Conservation (phyloP, 2,888 invertebrate species). For the Ditylenchus weischeri region DNA sequence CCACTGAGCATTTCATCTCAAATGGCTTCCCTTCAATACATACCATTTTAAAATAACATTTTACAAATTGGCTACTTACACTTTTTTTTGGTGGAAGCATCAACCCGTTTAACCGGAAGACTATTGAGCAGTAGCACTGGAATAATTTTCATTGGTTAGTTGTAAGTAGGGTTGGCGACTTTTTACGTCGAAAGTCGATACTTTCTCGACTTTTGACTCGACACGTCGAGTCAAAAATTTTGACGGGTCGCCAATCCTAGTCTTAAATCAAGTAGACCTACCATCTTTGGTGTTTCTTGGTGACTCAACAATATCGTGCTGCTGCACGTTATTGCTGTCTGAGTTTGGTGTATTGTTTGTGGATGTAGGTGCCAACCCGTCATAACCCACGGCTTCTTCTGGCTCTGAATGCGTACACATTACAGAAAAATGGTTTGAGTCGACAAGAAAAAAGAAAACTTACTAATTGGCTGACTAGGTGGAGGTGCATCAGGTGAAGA, state of each 20-base stretch:
- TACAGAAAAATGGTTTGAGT: background rate
- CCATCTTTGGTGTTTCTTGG: background rate
- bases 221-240: too few species aligned
- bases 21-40: constrained; percentile 41
- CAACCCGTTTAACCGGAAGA: constrained; percentile 6
- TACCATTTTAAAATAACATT: background rate
- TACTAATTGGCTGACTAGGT: background rate
- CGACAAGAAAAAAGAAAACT: background rate
- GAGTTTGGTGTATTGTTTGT: background rate
- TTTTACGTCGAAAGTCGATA: too few species aligned
- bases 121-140: background rate
- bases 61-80: background rate
- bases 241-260: too few species aligned
- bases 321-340: background rate
- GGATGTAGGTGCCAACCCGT: constrained; percentile 16
- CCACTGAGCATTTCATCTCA: constrained; percentile 43
- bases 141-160: background rate
- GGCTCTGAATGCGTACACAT: constrained; percentile 7
- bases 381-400: constrained; percentile 27
- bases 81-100: constrained; percentile 5
- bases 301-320: background rate
- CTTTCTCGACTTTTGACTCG: too few species aligned
- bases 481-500: too few species aligned
- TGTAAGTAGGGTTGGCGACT: too few species aligned
- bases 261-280: background rate